phyloP scores from a whole-genome alignment of 2,797 vertebrate genomes.

The Aldrovandia affinis region DNA sequence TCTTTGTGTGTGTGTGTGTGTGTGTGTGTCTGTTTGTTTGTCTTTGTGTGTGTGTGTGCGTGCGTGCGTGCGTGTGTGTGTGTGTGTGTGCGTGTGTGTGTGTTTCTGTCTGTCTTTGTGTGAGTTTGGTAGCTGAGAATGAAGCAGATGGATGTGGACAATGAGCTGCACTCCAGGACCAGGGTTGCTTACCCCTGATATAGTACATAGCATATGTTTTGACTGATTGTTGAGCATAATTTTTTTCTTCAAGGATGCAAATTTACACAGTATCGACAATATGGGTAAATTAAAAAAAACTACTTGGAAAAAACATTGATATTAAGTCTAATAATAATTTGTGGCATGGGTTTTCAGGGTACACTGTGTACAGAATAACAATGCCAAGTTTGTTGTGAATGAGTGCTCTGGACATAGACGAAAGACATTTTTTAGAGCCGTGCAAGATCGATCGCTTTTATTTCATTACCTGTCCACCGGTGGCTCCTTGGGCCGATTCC shows the following conservation, averaged over 20 bases:
- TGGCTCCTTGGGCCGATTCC: not conserved
- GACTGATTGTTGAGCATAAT: no score
- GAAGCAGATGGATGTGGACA: not conserved
- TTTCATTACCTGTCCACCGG: not conserved
- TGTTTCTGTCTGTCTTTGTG: no score
- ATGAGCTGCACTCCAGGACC: no score
- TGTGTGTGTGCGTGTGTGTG: not conserved
- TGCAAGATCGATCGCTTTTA: not conserved
- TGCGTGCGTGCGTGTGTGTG: not conserved
- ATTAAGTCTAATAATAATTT: not conserved
- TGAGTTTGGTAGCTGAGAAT: no score
- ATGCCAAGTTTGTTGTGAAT: not conserved
- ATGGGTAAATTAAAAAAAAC: slow-evolving; percentile 7
- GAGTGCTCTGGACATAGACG: not conserved
- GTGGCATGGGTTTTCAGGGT: not conserved
- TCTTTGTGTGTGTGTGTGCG: not conserved
- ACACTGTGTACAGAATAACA: not conserved
- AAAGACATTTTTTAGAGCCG: not conserved
- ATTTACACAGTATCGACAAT: not conserved
- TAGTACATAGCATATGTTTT: no score
- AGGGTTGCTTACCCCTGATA: no score
- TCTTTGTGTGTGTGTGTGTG: no score
- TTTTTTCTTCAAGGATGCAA: no score
- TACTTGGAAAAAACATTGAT: not conserved
- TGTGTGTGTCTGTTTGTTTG: no score